Evolutionary conservation across 1,140 invertebrate species (phyloP).

Genomic region (Drosophila punjabiensis): DNA sequence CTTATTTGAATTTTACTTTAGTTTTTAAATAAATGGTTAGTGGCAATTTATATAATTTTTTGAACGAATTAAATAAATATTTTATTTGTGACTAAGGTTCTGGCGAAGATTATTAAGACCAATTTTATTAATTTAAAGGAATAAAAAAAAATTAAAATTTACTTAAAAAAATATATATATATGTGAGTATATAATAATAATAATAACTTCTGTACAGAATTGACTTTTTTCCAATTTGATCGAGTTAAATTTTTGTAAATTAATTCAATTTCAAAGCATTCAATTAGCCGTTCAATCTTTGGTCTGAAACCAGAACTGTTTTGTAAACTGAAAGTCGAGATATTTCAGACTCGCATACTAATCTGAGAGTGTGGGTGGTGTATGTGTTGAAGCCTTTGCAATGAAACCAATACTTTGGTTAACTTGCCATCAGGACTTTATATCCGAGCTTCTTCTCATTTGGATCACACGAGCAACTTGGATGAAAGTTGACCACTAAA

Average conservation of each 20-base stretch:
- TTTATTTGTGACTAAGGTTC: too few relatives aligned
- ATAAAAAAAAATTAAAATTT: too few relatives aligned
- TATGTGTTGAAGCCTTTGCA: background rate
- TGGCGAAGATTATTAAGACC: too few relatives aligned
- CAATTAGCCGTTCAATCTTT: background rate
- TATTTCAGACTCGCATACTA: constrained; percentile 9
- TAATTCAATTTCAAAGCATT: background rate
- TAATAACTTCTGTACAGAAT: background rate
- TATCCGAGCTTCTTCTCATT: background rate
- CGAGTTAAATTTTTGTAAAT: background rate
- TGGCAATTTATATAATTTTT: too few relatives aligned
- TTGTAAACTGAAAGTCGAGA: constrained; percentile 10
- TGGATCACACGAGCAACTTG: constrained; percentile 2
- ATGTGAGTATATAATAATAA: too few relatives aligned
- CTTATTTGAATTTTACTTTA: too few relatives aligned
- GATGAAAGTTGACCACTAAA: constrained; percentile 36
- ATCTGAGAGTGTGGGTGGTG: background rate
- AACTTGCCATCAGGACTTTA: background rate
- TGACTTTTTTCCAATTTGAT: background rate
- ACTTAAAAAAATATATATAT: too few relatives aligned
- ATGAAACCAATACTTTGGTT: constrained; percentile 21
- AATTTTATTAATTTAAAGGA: too few relatives aligned
- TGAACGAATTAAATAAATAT: too few relatives aligned
- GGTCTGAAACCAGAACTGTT: background rate
- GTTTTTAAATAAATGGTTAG: too few relatives aligned